Evolutionary conservation across 2,113 vertebrate species (phyloP).

Genomic region (Rhabdornis inornatus): DNA sequence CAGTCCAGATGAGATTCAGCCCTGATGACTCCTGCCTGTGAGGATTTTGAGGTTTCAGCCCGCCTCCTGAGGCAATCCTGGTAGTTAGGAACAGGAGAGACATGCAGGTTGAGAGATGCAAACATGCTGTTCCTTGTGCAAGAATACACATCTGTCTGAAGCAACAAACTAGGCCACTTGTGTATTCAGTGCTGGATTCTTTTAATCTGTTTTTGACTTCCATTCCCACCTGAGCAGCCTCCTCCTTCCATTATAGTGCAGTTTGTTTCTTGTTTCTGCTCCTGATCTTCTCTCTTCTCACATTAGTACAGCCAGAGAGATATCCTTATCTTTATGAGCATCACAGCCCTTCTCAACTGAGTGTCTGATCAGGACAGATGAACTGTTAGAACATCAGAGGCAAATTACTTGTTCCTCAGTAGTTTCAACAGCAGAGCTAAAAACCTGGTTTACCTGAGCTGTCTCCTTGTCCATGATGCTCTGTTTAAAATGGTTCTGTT

Average conservation of each 20-base stretch:
- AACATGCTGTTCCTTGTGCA: fast-evolving
- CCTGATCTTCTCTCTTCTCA: not conserved
- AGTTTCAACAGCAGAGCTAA: not conserved
- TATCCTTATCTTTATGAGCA: not conserved
- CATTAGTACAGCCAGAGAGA: not conserved
- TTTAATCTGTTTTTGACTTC: not conserved
- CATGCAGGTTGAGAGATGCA: not conserved
- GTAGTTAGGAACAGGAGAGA: not conserved
- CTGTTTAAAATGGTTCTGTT: not conserved
- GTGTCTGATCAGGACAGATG: not conserved
- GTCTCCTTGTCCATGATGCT: not conserved
- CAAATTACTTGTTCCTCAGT: not conserved
- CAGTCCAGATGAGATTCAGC: not conserved
- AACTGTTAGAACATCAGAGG: not conserved
- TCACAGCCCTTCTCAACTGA: not conserved
- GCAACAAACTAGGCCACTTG: not conserved
- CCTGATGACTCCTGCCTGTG: not conserved
- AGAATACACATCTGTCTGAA: not conserved
- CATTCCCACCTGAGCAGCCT: not conserved
- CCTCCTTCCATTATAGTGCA: not conserved
- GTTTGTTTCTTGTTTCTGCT: not conserved
- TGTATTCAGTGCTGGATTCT: not conserved
- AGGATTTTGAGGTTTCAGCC: not conserved
- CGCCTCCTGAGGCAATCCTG: not conserved
- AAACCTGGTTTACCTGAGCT: not conserved